A percentile compares a stretch with the other conserved stretches of the same genome.
These are phyloP conservation scores for Salvelinus namaycush DNA, from an alignment of 2,113 vertebrate species.

Conservation along the genomic window DNA sequence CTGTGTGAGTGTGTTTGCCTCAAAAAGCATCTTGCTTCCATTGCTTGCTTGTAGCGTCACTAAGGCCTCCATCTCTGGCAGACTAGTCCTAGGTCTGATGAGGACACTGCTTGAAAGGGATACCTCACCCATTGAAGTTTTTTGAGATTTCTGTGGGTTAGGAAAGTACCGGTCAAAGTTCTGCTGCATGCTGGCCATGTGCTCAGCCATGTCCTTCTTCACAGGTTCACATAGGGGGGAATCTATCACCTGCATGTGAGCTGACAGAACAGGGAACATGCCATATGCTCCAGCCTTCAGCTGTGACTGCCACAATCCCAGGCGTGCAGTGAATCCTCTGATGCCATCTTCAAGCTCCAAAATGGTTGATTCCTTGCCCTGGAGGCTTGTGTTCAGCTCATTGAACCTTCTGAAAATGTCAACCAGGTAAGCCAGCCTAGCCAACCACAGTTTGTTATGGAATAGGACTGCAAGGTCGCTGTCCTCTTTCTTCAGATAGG, in stretches of 20 bases:
- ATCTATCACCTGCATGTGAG: neutral
- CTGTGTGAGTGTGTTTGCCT: neutral
- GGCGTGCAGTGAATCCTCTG: constrained; percentile 1
- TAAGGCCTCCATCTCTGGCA: constrained; percentile 15
- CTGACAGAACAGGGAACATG: constrained; percentile 14
- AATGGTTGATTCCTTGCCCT: constrained; percentile 5
- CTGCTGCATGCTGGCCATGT: constrained; percentile 1
- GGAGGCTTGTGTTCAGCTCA: constrained; percentile 9
- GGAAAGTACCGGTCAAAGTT: constrained; percentile 13
- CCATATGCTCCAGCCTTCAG: constrained; percentile 1
- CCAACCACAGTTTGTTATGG: neutral
- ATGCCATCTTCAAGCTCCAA: constrained; percentile 13
- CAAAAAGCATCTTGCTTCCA: constrained; percentile 20
- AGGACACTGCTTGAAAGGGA: constrained; percentile 17
- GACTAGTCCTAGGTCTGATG: constrained; percentile 15
- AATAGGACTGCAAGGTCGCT: no score
- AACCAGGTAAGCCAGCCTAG: neutral
- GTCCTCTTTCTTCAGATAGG: no score
- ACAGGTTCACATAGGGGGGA: neutral
- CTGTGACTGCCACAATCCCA: constrained; percentile 6
- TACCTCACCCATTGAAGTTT: constrained; percentile 7
- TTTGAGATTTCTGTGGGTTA: neutral
- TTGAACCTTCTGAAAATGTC: constrained; percentile 24
- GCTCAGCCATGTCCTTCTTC: constrained; percentile 8
- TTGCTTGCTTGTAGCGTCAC: constrained; percentile 17